Conservation (phyloP, 2,888 invertebrate species). For the Scaptomyza cyrtandrae region DNA sequence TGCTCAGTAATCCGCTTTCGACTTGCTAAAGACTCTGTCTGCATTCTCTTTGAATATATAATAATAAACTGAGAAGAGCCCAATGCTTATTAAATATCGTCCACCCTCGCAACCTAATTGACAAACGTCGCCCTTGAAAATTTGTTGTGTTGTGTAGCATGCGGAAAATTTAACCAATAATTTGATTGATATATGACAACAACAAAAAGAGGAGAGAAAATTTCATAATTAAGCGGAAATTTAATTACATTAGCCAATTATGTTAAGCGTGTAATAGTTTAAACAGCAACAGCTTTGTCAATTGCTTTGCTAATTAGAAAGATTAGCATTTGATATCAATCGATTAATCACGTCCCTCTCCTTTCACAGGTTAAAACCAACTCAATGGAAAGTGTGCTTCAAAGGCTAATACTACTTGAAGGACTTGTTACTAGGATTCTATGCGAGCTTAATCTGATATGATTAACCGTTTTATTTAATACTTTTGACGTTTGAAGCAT, state of each 20-base stretch:
- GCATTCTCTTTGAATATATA: constrained; percentile 24
- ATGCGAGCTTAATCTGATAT: background rate
- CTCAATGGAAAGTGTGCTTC: background rate
- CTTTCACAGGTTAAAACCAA: too few relatives aligned
- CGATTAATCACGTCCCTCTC: too few relatives aligned
- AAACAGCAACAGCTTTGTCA: background rate
- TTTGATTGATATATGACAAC: background rate
- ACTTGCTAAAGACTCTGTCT: constrained; percentile 25
- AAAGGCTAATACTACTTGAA: background rate
- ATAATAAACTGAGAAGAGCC: constrained; percentile 18
- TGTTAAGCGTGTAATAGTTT: background rate
- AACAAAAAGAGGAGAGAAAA: background rate
- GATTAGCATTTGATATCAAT: too few relatives aligned
- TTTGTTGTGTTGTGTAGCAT: background rate
- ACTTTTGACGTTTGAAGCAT: background rate
- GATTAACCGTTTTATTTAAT: background rate
- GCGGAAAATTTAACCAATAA: constrained; percentile 18
- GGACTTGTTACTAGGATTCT: background rate
- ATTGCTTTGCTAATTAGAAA: background rate
- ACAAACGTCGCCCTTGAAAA: constrained; percentile 25
- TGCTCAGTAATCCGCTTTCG: constrained; percentile 68
- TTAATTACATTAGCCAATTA: constrained; percentile 2
- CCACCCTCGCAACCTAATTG: constrained; percentile 20
- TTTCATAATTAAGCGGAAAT: background rate
- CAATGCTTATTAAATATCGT: constrained; percentile 42